These are phyloP conservation scores for Lycodopsis pacificus DNA, from an alignment of 2,797 vertebrate genomes.

Conservation along the genomic window DNA sequence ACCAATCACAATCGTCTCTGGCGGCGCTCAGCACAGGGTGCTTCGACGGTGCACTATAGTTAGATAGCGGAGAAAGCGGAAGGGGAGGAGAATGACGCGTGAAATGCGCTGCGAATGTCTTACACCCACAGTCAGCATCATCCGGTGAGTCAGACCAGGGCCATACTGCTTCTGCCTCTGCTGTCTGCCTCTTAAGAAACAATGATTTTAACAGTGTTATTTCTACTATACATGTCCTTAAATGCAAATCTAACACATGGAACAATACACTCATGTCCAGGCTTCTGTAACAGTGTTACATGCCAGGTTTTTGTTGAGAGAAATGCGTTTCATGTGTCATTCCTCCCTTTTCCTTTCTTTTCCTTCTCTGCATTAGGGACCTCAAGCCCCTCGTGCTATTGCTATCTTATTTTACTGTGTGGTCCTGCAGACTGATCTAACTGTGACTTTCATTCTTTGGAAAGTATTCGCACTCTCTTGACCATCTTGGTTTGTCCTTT, in stretches of 20 bases:
- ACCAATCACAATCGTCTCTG: background rate
- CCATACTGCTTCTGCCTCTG: background rate
- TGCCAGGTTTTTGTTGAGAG: background rate
- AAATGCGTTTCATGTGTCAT: background rate
- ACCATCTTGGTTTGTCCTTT: slow-evolving; percentile 43
- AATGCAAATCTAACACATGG: background rate
- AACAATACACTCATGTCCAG: slow-evolving; percentile 1
- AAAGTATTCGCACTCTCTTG: slow-evolving; percentile 30
- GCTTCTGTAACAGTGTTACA: background rate
- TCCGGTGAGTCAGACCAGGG: background rate
- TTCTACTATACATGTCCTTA: background rate
- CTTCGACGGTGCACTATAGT: background rate
- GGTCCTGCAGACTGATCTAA: slow-evolving; percentile 15
- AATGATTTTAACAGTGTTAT: slow-evolving; percentile 3
- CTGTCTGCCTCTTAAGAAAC: slow-evolving; percentile 12
- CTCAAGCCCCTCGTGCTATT: background rate
- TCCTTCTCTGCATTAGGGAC: background rate
- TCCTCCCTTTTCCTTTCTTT: background rate
- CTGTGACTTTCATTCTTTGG: slow-evolving; percentile 24
- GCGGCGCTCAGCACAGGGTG: background rate
- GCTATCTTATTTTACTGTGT: slow-evolving; percentile 4
- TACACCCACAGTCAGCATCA: background rate
- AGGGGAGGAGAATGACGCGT: background rate
- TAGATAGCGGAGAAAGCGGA: background rate
- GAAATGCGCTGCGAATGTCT: background rate